Percentiles rank a stretch among this genome's conserved stretches.
Conservation (phyloP, 1,140 invertebrate species). For the Aradophagus sp. region DNA sequence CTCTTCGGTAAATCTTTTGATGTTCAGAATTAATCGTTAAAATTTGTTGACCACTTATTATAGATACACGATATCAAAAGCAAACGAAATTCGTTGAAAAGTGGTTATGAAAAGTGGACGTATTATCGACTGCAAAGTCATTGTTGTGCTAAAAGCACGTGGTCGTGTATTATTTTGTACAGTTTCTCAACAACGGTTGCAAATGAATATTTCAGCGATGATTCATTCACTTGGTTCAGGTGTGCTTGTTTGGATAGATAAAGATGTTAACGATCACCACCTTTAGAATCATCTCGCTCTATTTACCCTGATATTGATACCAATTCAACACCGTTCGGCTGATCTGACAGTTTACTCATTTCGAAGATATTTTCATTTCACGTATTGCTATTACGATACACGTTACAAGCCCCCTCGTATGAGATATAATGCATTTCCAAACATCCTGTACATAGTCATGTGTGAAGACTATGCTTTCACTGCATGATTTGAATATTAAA, state of each 20-base stretch:
- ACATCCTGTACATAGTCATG: constrained; percentile 29
- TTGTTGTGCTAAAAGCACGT: constrained; percentile 19
- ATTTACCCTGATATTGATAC: too few relatives aligned
- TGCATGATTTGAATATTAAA: constrained; percentile 30
- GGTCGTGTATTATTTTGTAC: constrained; percentile 25
- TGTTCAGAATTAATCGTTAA: too few relatives aligned
- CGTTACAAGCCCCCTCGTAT: constrained; percentile 5
- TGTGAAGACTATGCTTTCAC: constrained; percentile 36
- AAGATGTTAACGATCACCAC: constrained; percentile 5
- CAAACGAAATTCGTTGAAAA: too few relatives aligned
- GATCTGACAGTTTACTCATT: too few relatives aligned
- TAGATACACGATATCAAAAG: too few relatives aligned
- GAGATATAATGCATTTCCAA: constrained; percentile 35
- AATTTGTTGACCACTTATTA: too few relatives aligned
- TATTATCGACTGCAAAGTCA: too few relatives aligned
- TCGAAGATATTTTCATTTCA: neutral
- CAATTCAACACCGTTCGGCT: too few relatives aligned
- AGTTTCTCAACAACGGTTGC: constrained; percentile 13
- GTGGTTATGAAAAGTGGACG: too few relatives aligned
- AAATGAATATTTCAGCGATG: constrained; percentile 11
- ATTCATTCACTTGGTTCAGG: constrained; percentile 22
- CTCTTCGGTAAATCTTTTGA: too few relatives aligned
- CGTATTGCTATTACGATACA: constrained; percentile 14
- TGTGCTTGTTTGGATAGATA: constrained; percentile 10
- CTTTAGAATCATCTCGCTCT: neutral